Evolutionary conservation across 2,113 vertebrate genomes (phyloP).

Genomic region (Elgaria multicarinata): DNA sequence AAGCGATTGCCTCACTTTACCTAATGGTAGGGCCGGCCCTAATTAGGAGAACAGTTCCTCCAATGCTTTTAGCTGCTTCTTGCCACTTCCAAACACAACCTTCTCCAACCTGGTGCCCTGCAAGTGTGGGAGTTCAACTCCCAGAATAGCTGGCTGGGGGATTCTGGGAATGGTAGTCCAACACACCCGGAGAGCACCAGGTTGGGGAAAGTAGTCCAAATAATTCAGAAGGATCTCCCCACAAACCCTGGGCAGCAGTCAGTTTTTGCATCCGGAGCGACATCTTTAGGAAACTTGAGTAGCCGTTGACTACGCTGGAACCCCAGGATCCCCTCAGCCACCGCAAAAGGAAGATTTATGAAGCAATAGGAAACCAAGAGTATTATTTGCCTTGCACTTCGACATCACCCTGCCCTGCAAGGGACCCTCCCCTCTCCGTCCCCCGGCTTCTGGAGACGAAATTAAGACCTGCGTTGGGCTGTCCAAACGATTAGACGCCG

Average conservation of each 20-base stretch:
- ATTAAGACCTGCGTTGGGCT: constrained; percentile 20
- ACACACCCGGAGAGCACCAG: too few relatives aligned
- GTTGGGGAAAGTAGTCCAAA: too few relatives aligned
- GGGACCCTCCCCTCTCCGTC: constrained; percentile 3
- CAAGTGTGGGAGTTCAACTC: too few relatives aligned
- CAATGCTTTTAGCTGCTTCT: neutral
- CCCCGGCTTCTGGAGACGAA: constrained; percentile 20
- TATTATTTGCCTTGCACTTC: constrained; percentile 19
- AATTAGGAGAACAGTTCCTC: neutral
- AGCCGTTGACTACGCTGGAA: neutral
- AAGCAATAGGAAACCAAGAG: constrained; percentile 56
- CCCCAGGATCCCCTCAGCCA: accelerated
- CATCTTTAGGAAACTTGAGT: neutral
- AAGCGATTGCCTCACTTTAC: too few relatives aligned
- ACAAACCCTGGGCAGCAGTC: neutral
- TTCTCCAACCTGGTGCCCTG: neutral
- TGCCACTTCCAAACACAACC: neutral
- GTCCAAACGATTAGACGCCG: constrained; percentile 38
- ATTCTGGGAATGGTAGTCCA: too few relatives aligned
- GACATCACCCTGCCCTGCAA: constrained; percentile 6
- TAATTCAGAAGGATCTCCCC: too few relatives aligned
- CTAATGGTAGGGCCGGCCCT: too few relatives aligned
- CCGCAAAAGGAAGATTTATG: constrained; percentile 44
- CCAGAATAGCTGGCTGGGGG: too few relatives aligned
- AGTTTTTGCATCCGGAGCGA: accelerated